Conservation (phyloP, 2,888 invertebrate species). For the Cantharis flavilabris region DNA sequence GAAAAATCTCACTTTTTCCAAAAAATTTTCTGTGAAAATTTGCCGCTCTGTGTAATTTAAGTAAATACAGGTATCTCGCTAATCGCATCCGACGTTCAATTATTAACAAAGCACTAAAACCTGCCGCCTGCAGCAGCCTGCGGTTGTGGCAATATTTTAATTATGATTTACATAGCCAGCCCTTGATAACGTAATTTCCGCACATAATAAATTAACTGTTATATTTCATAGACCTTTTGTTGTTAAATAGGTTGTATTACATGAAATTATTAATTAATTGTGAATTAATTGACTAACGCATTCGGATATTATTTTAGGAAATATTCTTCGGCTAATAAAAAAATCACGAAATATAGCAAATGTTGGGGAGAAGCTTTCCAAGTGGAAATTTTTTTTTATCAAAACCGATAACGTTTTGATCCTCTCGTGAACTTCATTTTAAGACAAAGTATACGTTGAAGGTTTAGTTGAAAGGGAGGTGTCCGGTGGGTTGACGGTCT, state of each 20-base stretch:
- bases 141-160: slow-evolving; percentile 52
- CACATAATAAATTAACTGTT: slow-evolving; percentile 50
- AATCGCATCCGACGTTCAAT: slow-evolving; percentile 54
- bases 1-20: not conserved
- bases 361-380: not conserved
- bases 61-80: slow-evolving; percentile 48
- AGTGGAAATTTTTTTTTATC: not conserved
- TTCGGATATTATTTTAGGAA: not conserved
- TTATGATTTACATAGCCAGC: slow-evolving; percentile 52
- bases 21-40: slow-evolving; percentile 18
- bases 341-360: too few relatives aligned
- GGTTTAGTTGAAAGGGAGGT: slow-evolving; percentile 26
- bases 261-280: slow-evolving; percentile 45
- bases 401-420: not conserved
- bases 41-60: slow-evolving; percentile 42
- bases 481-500: slow-evolving; percentile 30
- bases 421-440: slow-evolving; percentile 32
- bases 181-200: slow-evolving; percentile 49
- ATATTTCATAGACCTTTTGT: slow-evolving; percentile 36
- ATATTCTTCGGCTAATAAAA: not conserved
- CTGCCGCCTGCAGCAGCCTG: slow-evolving; percentile 45
- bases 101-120: slow-evolving; percentile 53
- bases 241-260: slow-evolving; percentile 36
- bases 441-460: slow-evolving; percentile 39
- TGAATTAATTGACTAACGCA: slow-evolving; percentile 33